These are phyloP conservation scores for Odontocerum albicorne DNA, from an alignment of 2,888 invertebrate genomes.

Conservation along the genomic window DNA sequence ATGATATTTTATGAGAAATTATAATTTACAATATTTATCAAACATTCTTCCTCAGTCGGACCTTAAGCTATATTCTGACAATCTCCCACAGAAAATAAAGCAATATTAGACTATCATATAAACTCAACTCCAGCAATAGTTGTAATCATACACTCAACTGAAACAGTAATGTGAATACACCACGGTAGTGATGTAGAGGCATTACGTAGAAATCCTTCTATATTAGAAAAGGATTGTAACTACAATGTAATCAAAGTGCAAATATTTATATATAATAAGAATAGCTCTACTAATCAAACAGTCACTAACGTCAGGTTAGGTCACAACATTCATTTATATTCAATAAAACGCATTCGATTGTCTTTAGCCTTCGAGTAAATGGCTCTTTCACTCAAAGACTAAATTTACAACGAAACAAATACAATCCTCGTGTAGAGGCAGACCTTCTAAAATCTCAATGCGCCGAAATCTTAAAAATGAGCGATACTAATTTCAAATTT, in stretches of 20 bases:
- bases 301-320: slow-evolving; percentile 36
- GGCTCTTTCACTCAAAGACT: slow-evolving; percentile 33
- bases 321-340: slow-evolving; percentile 32
- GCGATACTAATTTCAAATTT: too few species aligned
- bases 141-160: slow-evolving; percentile 54
- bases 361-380: slow-evolving; percentile 32
- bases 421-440: slow-evolving; percentile 24
- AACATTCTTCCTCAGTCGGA: slow-evolving; percentile 62
- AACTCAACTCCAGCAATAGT: slow-evolving; percentile 57
- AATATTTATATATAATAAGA: slow-evolving; percentile 34
- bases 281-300: slow-evolving; percentile 36
- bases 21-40: slow-evolving; percentile 63
- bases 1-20: slow-evolving; percentile 64
- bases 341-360: slow-evolving; percentile 32
- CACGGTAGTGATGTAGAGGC: slow-evolving; percentile 31
- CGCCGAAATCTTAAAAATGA: too few species aligned
- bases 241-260: slow-evolving; percentile 36
- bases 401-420: slow-evolving; percentile 30
- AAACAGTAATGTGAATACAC: slow-evolving; percentile 34
- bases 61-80: slow-evolving; percentile 63
- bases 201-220: slow-evolving; percentile 32
- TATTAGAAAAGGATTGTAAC: slow-evolving; percentile 35
- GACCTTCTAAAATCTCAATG: too few species aligned
- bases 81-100: slow-evolving; percentile 63
- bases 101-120: slow-evolving; percentile 63